Evolutionary conservation across 2,113 vertebrate genomes (phyloP).

Genomic region (Gopherus flavomarginatus): DNA sequence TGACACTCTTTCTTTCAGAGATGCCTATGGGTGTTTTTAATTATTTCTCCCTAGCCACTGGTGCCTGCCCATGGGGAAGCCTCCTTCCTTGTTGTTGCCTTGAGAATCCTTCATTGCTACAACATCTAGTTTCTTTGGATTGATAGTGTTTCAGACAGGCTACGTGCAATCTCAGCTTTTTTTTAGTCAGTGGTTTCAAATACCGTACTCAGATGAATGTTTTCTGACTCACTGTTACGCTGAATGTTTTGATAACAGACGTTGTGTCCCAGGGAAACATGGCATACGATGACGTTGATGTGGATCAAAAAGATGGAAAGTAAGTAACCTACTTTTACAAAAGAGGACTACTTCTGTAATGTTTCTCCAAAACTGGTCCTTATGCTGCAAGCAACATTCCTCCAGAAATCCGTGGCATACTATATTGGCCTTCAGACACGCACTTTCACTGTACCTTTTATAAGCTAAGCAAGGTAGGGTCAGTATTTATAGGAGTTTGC

Average conservation of each 20-base stretch:
- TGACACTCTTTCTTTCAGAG: background rate
- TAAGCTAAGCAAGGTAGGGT: background rate
- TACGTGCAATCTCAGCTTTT: rapidly evolving
- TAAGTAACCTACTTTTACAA: conserved; percentile 43
- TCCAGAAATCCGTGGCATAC: background rate
- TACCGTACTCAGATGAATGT: background rate
- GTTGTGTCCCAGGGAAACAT: conserved; percentile 53
- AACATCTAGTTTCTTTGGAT: background rate
- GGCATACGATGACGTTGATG: conserved; percentile 57
- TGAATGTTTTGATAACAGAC: conserved; percentile 29
- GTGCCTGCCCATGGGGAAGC: background rate
- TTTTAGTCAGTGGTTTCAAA: background rate
- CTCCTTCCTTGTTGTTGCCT: background rate
- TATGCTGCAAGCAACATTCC: background rate
- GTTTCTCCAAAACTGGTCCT: background rate
- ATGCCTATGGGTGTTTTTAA: background rate
- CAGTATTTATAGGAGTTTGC: background rate
- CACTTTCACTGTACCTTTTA: background rate
- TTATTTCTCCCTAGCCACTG: background rate
- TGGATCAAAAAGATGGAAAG: conserved; percentile 50
- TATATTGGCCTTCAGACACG: background rate
- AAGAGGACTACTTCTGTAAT: background rate
- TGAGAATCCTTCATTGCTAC: rapidly evolving
- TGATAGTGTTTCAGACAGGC: rapidly evolving
- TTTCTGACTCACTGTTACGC: background rate